Percentiles rank a stretch among this genome's conserved stretches.
These are phyloP conservation scores for Catocala sponsa DNA, from an alignment of 2,888 invertebrate genomes.

Conservation along the genomic window DNA sequence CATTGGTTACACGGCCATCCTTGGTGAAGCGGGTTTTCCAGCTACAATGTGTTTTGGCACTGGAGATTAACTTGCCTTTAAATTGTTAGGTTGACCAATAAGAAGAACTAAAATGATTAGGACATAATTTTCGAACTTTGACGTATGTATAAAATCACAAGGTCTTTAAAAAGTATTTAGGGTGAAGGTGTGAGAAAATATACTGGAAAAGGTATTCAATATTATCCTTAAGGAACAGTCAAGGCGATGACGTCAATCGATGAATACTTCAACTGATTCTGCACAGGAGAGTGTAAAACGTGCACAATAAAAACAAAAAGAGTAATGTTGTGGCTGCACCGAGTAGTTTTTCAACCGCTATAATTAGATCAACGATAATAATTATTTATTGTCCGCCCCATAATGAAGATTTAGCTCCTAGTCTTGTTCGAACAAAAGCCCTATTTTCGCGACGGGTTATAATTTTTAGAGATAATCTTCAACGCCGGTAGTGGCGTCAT, in stretches of 20 bases:
- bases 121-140: too few species aligned
- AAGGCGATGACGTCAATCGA: neutral
- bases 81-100: slow-evolving; percentile 17
- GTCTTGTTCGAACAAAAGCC: slow-evolving; percentile 70
- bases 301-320: slow-evolving; percentile 7
- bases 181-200: too few species aligned
- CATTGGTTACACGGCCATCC: slow-evolving; percentile 60
- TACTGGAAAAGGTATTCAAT: too few species aligned
- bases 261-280: neutral
- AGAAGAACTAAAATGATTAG: too few species aligned
- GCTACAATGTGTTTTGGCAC: slow-evolving; percentile 45
- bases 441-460: slow-evolving; percentile 68
- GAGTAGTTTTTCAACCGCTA: slow-evolving; percentile 47
- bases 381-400: slow-evolving; percentile 71
- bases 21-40: slow-evolving; percentile 55
- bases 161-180: too few species aligned
- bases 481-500: slow-evolving; percentile 70
- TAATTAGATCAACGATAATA: slow-evolving; percentile 79
- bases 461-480: slow-evolving; percentile 76
- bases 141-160: too few species aligned
- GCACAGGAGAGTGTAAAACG: neutral
- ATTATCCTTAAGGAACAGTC: too few species aligned
- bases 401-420: slow-evolving; percentile 84
- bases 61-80: slow-evolving; percentile 27
- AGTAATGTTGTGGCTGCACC: neutral